Base-by-base conservation (phyloP, 2,888 invertebrate species). In the Platycnemis pennipes region DNA sequence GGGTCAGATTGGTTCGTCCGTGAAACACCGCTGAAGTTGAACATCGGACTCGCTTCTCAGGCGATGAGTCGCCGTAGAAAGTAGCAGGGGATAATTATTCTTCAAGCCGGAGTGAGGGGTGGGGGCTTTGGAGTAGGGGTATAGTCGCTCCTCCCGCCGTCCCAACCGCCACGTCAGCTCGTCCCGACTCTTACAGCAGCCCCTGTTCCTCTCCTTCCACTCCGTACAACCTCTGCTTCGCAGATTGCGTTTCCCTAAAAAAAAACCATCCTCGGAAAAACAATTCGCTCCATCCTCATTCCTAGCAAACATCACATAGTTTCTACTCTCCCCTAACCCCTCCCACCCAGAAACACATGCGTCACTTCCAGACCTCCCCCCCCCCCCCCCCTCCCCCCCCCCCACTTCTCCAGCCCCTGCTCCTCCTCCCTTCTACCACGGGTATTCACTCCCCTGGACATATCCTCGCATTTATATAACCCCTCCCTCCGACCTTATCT, bases 1-100 rank as follows among this genome's bases (percentile, higher is more conserved):
- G 63, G 63, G 63, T 63, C 63, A 63, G 63, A 63, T 63, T 63
- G 63, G 63, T n/a, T n/a, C n/a, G n/a, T n/a, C n/a, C n/a, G n/a
- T n/a, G 63, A 63, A 63, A 63, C 63, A 63, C n/a, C 26, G 26
- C n/a, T 19, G 63, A 63, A 63, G 63, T 63, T 63, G n/a, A 63
- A 63, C 63, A 63, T 63, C 63, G 63, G 7, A 63, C n/a, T 63
- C 63, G n/a, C 26, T 63, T n/a, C n/a, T n/a, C 4, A 26, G 63
- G 63, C 63, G 26, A 63, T 63, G 63, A 63, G 63, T 63, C 63
- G 63, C 63, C 63, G 63, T 63, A 26, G 22, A 63, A 63, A 63
- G 63, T 63, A 63, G 63, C 63, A 22, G 1, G 2, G 63, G n/a
- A 26, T 63, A 63, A 63, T 63, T 63, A n/a, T 63, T 22, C 63